phyloP scores from a whole-genome alignment of 2,113 vertebrate genomes.

The Pterocles burchelli region DNA sequence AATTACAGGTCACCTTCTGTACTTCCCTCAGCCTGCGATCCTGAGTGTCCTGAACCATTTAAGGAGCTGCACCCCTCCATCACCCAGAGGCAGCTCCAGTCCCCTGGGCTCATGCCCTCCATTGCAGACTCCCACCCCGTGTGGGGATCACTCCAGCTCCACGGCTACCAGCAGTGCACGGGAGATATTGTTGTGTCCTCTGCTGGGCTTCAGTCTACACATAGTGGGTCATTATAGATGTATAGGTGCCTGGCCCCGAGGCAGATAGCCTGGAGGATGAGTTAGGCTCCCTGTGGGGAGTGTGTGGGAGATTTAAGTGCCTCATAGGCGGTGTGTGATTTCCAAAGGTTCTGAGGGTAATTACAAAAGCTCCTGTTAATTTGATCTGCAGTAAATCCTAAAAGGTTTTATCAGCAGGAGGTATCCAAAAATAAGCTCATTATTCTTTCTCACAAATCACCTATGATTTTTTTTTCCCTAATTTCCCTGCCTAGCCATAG shows the following conservation, averaged over 20 bases:
- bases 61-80: background rate
- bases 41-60: background rate
- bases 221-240: background rate
- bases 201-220: background rate
- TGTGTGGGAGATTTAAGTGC: background rate
- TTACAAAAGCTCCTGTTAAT: background rate
- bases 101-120: accelerated
- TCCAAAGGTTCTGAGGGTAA: background rate
- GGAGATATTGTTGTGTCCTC: background rate
- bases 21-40: background rate
- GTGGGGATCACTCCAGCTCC: background rate
- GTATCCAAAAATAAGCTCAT: background rate
- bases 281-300: background rate
- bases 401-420: background rate
- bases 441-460: background rate
- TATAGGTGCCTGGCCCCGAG: background rate
- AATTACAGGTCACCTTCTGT: background rate
- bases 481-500: background rate
- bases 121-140: accelerated
- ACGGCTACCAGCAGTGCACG: accelerated
- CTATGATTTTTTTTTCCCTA: background rate
- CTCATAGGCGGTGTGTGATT: background rate
- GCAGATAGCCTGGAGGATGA: background rate
- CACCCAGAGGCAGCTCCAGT: accelerated
- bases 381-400: background rate